Evolutionary conservation across 2,888 invertebrate genomes (phyloP).

Genomic region (Dusona sp.): DNA sequence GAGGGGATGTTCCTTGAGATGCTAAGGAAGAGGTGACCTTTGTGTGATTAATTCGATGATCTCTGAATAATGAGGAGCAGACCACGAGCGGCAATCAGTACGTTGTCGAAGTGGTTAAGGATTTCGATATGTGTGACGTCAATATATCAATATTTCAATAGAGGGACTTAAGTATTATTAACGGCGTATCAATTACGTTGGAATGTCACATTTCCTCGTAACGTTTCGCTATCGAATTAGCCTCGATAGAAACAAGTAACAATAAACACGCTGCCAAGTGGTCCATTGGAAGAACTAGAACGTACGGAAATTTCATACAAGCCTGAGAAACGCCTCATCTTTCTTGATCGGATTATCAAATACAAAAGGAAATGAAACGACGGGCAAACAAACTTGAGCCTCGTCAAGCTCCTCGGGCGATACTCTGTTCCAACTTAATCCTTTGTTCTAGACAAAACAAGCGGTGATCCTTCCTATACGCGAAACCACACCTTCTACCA

Average conservation of each 20-base stretch:
- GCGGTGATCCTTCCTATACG: not conserved
- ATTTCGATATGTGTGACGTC: not conserved
- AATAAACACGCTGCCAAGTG: not conserved
- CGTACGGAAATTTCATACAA: slow-evolving; percentile 2
- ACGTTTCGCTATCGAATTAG: not conserved
- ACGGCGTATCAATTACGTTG: not conserved
- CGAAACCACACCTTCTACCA: not conserved
- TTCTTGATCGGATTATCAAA: slow-evolving; percentile 45
- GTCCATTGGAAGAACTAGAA: slow-evolving; percentile 20
- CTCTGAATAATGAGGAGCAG: not conserved
- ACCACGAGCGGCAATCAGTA: not conserved
- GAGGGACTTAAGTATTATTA: not conserved
- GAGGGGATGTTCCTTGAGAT: not conserved
- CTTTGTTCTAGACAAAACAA: not conserved
- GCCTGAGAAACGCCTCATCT: not conserved
- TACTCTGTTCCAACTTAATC: not conserved
- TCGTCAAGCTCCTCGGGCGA: not conserved
- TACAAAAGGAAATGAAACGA: slow-evolving; percentile 35
- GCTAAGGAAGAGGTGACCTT: not conserved
- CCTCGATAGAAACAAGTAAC: not conserved
- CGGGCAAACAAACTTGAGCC: slow-evolving; percentile 27
- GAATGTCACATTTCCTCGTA: not conserved
- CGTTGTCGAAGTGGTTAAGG: not conserved
- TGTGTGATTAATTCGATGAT: slow-evolving; percentile 9
- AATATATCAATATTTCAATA: not conserved